Conservation (phyloP, 2,113 vertebrate species). For the Dromaius novaehollandiae region DNA sequence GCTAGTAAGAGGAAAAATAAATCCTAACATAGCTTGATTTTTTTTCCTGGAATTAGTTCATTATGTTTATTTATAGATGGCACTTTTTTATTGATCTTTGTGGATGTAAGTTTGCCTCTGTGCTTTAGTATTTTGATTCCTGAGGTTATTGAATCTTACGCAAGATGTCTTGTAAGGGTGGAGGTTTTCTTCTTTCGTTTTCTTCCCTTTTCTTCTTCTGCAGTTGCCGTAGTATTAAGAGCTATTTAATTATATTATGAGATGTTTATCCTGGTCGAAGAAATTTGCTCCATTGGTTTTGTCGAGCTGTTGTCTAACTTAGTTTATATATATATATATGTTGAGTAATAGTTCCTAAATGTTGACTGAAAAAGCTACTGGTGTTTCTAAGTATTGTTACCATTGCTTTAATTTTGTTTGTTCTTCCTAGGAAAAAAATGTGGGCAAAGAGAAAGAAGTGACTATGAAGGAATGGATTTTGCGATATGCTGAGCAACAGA, state of each 20-base stretch:
- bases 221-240: background rate
- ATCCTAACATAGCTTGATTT: background rate
- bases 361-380: background rate
- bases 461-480: constrained; percentile 96
- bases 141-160: background rate
- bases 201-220: background rate
- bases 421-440: constrained; percentile 58
- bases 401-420: background rate
- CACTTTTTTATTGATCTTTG: fast-evolving
- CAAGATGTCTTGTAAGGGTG: background rate
- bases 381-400: background rate
- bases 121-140: background rate
- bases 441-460: constrained; percentile 74
- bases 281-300: background rate
- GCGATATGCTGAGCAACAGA: constrained; percentile 87
- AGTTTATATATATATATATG: background rate
- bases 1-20: background rate
- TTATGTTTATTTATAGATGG: background rate
- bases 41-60: background rate
- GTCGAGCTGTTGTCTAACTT: background rate
- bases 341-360: background rate
- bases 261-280: background rate
- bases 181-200: too few relatives aligned
- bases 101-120: background rate
- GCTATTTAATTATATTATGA: background rate